A percentile compares a stretch with the other conserved stretches of the same genome.
Conservation (phyloP, 2,797 vertebrate species). For the Brotula barbata region DNA sequence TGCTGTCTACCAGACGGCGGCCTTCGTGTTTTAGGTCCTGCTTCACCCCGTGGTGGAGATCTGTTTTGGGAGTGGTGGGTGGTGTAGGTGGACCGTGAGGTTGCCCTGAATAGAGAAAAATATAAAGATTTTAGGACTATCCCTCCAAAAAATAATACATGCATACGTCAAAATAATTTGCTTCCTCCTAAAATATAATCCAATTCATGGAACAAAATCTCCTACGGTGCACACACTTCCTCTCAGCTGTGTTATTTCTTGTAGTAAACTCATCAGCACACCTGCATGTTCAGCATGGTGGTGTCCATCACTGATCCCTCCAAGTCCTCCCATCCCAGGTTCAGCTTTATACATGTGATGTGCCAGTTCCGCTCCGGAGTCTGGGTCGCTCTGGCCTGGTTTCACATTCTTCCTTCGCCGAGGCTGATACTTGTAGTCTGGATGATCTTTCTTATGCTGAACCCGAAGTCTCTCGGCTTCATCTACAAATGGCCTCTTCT, state of each 20-base stretch:
- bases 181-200: not conserved
- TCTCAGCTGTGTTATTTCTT: not conserved
- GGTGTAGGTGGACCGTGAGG: slow-evolving; percentile 94
- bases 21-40: slow-evolving; percentile 92
- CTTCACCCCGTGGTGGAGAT: slow-evolving; percentile 87
- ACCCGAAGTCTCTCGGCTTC: slow-evolving; percentile 94
- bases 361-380: slow-evolving; percentile 86
- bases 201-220: no score
- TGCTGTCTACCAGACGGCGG: slow-evolving; percentile 86
- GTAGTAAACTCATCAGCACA: slow-evolving; percentile 46
- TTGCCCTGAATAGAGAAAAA: slow-evolving; percentile 79
- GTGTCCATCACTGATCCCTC: slow-evolving; percentile 80
- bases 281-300: slow-evolving; percentile 90
- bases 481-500: slow-evolving; percentile 97
- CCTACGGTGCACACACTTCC: no score
- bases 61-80: slow-evolving; percentile 94
- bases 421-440: slow-evolving; percentile 99
- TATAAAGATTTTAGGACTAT: not conserved
- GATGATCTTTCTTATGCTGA: slow-evolving; percentile 99
- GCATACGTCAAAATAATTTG: not conserved
- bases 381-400: slow-evolving; percentile 89
- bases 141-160: not conserved
- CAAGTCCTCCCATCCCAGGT: slow-evolving; percentile 76
- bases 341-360: slow-evolving; percentile 92
- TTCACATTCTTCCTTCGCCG: slow-evolving; percentile 93